These are phyloP conservation scores for Sminthurides aquaticus DNA, from an alignment of 2,888 invertebrate species.

Conservation along the genomic window DNA sequence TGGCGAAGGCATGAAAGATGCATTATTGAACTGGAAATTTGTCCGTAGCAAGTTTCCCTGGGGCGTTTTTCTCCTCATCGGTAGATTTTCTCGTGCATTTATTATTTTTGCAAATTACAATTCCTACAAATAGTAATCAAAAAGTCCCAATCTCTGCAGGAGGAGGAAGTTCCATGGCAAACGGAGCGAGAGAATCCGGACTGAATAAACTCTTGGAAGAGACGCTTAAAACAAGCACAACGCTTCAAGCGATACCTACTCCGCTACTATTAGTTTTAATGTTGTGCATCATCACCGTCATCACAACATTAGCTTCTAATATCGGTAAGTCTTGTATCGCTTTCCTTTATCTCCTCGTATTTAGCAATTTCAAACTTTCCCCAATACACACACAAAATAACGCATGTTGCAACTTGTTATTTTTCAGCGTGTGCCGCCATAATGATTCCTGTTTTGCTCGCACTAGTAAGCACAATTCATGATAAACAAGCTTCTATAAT, in stretches of 20 bases:
- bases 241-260: conserved; percentile 51
- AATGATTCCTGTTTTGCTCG: conserved; percentile 39
- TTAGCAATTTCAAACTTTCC: not conserved
- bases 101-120: not conserved
- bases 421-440: conserved; percentile 36
- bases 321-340: no score
- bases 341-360: conserved; percentile 45
- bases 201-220: conserved; percentile 68
- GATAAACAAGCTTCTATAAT: not conserved
- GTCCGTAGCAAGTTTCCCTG: conserved; percentile 39
- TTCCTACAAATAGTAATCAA: not conserved
- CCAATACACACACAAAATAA: no score
- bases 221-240: conserved; percentile 59
- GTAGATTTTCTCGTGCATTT: no score
- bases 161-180: conserved; percentile 85
- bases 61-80: conserved; percentile 39
- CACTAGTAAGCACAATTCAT: conserved; percentile 29
- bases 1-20: conserved; percentile 35
- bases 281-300: conserved; percentile 65
- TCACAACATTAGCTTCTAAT: conserved; percentile 85
- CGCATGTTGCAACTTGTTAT: no score
- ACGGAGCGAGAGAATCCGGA: conserved; percentile 71
- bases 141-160: no score
- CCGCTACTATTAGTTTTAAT: conserved; percentile 65
- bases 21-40: conserved; percentile 35